Evolutionary conservation across 2,113 vertebrate species (phyloP).

Genomic region (Phocoena sinus): DNA sequence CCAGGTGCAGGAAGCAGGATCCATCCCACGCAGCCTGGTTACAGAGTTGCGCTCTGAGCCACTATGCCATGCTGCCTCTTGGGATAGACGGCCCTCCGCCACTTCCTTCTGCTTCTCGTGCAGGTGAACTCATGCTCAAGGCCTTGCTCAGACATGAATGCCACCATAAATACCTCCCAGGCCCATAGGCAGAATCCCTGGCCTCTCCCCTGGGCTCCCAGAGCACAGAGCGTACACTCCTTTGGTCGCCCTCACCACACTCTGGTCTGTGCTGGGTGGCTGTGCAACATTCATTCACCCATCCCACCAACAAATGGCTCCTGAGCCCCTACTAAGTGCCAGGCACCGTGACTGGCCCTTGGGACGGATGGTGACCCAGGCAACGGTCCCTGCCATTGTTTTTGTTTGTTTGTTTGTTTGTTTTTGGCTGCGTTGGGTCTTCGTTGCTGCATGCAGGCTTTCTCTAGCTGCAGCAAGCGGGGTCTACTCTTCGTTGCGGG

Average conservation of each 20-base stretch:
- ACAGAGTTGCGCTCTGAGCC: not conserved
- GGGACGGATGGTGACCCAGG: not conserved
- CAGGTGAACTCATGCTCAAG: not conserved
- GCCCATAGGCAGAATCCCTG: not conserved
- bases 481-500: too few relatives aligned
- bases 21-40: not conserved
- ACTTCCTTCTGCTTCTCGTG: not conserved
- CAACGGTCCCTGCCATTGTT: not conserved
- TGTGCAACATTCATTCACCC: too few relatives aligned
- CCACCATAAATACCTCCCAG: not conserved
- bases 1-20: not conserved
- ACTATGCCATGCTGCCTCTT: not conserved
- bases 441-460: too few relatives aligned
- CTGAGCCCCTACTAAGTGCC: not conserved
- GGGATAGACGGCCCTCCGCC: not conserved
- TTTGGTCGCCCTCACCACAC: accelerated
- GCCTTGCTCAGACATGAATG: not conserved
- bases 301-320: not conserved
- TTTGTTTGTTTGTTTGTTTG: too few relatives aligned
- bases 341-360: not conserved
- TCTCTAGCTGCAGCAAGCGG: too few relatives aligned
- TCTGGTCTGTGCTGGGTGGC: not conserved
- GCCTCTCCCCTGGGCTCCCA: not conserved
- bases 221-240: not conserved
- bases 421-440: too few relatives aligned